These are phyloP conservation scores for Bubalus kerabau DNA, from an alignment of 2,113 vertebrate species.

Conservation along the genomic window DNA sequence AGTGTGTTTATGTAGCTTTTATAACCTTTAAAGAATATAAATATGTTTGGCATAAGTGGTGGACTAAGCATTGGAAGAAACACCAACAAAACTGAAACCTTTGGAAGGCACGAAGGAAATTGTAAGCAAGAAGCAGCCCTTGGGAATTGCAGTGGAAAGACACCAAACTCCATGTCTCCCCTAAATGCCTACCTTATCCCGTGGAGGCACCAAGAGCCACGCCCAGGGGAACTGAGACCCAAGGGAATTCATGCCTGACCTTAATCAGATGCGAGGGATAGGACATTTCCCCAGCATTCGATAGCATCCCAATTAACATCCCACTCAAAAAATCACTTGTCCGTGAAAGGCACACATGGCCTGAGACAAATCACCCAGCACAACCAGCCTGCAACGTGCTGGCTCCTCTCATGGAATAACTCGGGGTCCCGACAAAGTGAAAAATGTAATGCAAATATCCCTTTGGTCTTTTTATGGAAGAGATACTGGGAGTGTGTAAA, in stretches of 20 bases:
- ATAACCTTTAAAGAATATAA: not conserved
- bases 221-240: rapidly evolving
- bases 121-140: not conserved
- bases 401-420: not conserved
- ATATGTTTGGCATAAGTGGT: not conserved
- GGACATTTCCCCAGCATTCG: not conserved
- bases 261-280: not conserved
- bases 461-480: not conserved
- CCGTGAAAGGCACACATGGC: not conserved
- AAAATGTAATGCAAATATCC: not conserved
- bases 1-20: not conserved
- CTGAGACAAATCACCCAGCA: not conserved
- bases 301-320: not conserved
- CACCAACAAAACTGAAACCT: not conserved
- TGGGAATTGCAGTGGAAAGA: not conserved
- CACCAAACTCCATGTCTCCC: not conserved
- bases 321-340: not conserved
- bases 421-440: not conserved
- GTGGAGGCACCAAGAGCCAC: rapidly evolving
- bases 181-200: not conserved
- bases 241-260: not conserved
- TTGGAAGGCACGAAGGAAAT: not conserved
- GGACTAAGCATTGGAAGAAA: not conserved
- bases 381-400: too few species aligned
- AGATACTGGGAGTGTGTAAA: not conserved